A percentile compares a stretch with the other conserved stretches of the same genome.
phyloP scores from a whole-genome alignment of 1,140 invertebrate species.

The Drosophila funebris region DNA sequence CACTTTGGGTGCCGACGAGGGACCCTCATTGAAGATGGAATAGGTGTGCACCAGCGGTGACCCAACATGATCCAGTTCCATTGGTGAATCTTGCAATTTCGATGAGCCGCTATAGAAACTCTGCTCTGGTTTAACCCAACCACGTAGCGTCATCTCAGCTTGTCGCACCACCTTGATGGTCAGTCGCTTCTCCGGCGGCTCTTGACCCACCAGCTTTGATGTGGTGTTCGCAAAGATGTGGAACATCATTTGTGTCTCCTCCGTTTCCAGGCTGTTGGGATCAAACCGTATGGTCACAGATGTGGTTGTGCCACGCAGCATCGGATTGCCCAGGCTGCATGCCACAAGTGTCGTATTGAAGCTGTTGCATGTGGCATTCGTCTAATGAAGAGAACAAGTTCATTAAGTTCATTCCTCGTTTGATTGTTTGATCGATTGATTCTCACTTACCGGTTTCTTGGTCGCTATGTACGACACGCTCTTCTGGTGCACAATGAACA shows the following conservation, averaged over 20 bases:
- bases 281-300: constrained; percentile 91
- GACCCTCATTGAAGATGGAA: constrained; percentile 93
- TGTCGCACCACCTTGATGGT: constrained; percentile 90
- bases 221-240: constrained; percentile 94
- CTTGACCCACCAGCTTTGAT: constrained; percentile 87
- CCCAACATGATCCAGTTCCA: constrained; percentile 93
- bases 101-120: constrained; percentile 94
- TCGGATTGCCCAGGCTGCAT: constrained; percentile 95
- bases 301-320: constrained; percentile 85
- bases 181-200: constrained; percentile 85
- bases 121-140: constrained; percentile 89
- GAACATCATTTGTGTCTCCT: constrained; percentile 89
- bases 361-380: constrained; percentile 87
- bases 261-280: constrained; percentile 89
- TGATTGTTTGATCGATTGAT: no score
- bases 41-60: constrained; percentile 93
- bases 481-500: constrained; percentile 91
- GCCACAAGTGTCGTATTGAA: constrained; percentile 90
- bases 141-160: constrained; percentile 92
- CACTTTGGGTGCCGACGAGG: constrained; percentile 91
- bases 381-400: constrained; percentile 44
- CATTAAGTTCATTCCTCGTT: no score
- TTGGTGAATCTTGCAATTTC: constrained; percentile 90
- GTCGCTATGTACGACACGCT: constrained; percentile 91
- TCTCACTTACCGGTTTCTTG: constrained; percentile 83